Base-by-base conservation (phyloP, 1,140 invertebrate genomes). In the Heliconius nattereri region DNA sequence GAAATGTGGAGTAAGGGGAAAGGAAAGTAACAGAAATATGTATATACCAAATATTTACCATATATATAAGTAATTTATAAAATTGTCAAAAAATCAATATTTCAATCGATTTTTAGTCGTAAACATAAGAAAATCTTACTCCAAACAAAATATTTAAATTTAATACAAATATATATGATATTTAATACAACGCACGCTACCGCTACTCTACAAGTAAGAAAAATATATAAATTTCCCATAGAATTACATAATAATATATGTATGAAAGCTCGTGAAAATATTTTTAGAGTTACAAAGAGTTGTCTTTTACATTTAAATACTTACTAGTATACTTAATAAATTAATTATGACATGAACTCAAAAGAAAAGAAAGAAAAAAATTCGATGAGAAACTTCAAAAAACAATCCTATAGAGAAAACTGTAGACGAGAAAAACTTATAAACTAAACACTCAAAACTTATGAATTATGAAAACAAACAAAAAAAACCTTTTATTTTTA, bases 181-280 rank as follows among this genome's bases (percentile, higher is more conserved):
- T 66, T 85, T 79, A 83, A 84, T 72, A 79, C 79, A 85, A 85
- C 80, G 87, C 87, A 85, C 78, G 78, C 90, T 91, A 91, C 81
- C 45, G 74, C 90, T 92, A 92, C 87, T 81, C 86, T 93, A 93
- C 85, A 87, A 92, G 92, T 93, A 93, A 92, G 89, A 93, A 93
- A 92, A 93, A 93, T 93, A 93, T 92, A 92, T 92, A 92, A 85
- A 86, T 91, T 89, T 87, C 81, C 75, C 82, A 90, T 89, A 86
- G 83, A 91, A 91, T 87, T 93, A 92, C 60, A 66, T 26, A 66
- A 66, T 91, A 52, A 20, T 52, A 52, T 52, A 52, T 89, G 86
- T 91, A 88, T 90, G 86, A 93, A 94, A 93, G 91, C 91, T 93
- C 91, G 87, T 93, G 91, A 91, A 90, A 92, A 87, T 89, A 88